phyloP scores from a whole-genome alignment of 2,888 invertebrate species.

The Rambutsinella grinnellia region DNA sequence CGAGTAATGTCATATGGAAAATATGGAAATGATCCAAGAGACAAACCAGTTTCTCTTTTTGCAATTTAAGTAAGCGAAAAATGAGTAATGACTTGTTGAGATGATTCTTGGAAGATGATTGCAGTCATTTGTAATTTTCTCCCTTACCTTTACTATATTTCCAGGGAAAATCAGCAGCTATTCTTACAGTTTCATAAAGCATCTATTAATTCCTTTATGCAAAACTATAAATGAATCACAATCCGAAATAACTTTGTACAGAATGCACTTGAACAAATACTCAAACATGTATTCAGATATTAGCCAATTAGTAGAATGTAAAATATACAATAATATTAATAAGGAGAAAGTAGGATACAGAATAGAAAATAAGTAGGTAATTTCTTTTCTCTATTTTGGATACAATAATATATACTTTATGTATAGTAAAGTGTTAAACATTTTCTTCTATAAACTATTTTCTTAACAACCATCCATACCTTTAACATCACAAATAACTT shows the following conservation, averaged over 20 bases:
- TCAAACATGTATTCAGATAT: conserved; percentile 40
- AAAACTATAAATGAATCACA: too few relatives aligned
- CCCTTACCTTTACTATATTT: background rate
- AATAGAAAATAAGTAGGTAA: background rate
- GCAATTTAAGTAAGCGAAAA: background rate
- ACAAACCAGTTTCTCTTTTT: conserved; percentile 11
- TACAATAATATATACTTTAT: background rate
- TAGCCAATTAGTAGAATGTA: conserved; percentile 32
- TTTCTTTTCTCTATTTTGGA: background rate
- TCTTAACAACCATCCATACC: background rate
- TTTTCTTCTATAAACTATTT: background rate
- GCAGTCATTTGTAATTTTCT: too few relatives aligned
- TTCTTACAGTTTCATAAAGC: too few relatives aligned
- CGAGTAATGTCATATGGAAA: too few relatives aligned
- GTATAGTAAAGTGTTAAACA: background rate
- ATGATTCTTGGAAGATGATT: too few relatives aligned
- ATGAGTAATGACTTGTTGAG: conserved; percentile 19
- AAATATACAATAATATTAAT: conserved; percentile 2
- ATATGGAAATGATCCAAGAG: conserved; percentile 46
- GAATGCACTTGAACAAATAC: conserved; percentile 42
- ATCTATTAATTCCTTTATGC: too few relatives aligned
- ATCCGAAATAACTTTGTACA: background rate
- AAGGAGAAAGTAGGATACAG: background rate
- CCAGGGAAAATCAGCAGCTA: background rate
- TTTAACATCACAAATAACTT: too few relatives aligned